A percentile compares a stretch with the other conserved stretches of the same genome.
phyloP scores from a whole-genome alignment of 1,140 invertebrate genomes.

The Gerris buenoi region DNA sequence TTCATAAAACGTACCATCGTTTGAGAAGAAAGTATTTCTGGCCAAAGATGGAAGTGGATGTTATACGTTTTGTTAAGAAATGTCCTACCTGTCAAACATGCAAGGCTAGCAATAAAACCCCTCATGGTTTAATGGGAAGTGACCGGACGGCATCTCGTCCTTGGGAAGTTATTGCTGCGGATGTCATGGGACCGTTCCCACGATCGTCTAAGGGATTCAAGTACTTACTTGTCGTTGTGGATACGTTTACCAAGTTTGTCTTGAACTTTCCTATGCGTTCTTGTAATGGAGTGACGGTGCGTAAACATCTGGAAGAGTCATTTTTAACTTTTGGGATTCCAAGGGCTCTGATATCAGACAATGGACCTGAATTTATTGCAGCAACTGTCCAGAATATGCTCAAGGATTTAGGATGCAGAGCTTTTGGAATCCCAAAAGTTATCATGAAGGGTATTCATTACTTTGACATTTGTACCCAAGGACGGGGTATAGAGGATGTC shows the following conservation, averaged over 20 bases:
- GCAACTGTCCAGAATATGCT: neutral
- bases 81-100: constrained; percentile 23
- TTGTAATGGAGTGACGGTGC: neutral
- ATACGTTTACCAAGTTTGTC: constrained; percentile 30
- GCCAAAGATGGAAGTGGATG: constrained; percentile 22
- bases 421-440: too few species aligned
- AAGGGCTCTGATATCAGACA: neutral
- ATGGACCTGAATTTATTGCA: neutral
- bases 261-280: constrained; percentile 23
- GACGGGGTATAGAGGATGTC: too few species aligned
- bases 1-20: constrained; percentile 22
- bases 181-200: constrained; percentile 31
- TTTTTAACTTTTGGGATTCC: neutral
- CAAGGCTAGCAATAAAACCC: constrained; percentile 23
- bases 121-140: constrained; percentile 24
- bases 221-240: constrained; percentile 28
- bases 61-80: constrained; percentile 15
- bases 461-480: too few species aligned
- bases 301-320: neutral
- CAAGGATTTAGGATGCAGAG: neutral
- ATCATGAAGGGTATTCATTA: too few species aligned
- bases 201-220: constrained; percentile 23
- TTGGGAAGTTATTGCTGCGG: constrained; percentile 27
- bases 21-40: constrained; percentile 22
- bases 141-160: constrained; percentile 17